phyloP scores from a whole-genome alignment of 2,797 vertebrate genomes.

The Geotrypetes seraphini region DNA sequence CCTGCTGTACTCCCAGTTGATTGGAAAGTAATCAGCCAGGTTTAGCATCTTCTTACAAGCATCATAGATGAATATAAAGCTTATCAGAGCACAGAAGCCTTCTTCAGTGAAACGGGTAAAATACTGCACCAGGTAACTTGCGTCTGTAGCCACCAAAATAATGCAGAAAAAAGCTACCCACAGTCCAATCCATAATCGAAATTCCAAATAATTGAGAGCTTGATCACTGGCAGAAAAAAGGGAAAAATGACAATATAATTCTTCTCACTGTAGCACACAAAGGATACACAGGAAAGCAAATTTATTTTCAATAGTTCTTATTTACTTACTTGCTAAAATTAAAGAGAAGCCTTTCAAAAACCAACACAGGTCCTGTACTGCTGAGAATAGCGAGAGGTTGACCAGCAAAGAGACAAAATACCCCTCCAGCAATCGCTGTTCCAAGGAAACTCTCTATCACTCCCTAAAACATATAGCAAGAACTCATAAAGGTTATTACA shows the following conservation, averaged over 20 bases:
- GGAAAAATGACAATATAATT: too few species aligned
- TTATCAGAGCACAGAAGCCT: slow-evolving; percentile 66
- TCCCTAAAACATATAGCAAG: slow-evolving; percentile 46
- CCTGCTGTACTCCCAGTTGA: slow-evolving; percentile 45
- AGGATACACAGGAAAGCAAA: too few species aligned
- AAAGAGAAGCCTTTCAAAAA: slow-evolving; percentile 63
- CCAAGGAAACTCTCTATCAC: slow-evolving; percentile 64
- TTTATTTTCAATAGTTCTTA: too few species aligned
- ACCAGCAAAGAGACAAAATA: slow-evolving; percentile 59
- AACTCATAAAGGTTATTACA: too few species aligned
- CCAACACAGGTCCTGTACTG: slow-evolving; percentile 60
- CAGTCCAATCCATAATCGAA: slow-evolving; percentile 65
- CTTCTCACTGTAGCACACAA: too few species aligned
- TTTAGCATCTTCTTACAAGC: slow-evolving; percentile 60
- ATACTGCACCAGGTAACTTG: slow-evolving; percentile 56
- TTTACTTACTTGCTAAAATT: slow-evolving; percentile 53
- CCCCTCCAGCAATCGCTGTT: slow-evolving; percentile 49
- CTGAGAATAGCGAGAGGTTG: slow-evolving; percentile 66
- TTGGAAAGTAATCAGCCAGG: slow-evolving; percentile 46
- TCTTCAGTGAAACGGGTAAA: slow-evolving; percentile 67
- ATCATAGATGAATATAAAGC: slow-evolving; percentile 64
- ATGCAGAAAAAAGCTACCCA: slow-evolving; percentile 61
- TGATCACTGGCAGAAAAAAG: slow-evolving; percentile 40
- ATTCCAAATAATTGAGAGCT: slow-evolving; percentile 56
- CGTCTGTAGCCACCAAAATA: slow-evolving; percentile 57